phyloP scores from a whole-genome alignment of 2,888 invertebrate species.

The Lasioglossum pauxillum region DNA sequence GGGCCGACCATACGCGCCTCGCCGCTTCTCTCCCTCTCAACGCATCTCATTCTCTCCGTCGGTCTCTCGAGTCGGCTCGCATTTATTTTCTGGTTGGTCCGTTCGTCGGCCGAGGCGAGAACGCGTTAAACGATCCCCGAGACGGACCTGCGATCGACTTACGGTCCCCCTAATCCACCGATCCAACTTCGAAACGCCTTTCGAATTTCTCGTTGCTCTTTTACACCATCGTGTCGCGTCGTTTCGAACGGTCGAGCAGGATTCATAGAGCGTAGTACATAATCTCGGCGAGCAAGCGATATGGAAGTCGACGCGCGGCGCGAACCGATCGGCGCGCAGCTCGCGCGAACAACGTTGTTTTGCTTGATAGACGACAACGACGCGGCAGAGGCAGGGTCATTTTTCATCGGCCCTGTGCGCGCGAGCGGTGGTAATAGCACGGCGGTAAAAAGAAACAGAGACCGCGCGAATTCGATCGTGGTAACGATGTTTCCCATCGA shows the following conservation, averaged over 20 bases:
- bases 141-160: neutral
- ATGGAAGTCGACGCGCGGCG: neutral
- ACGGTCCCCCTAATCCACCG: constrained; percentile 12
- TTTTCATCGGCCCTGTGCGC: constrained; percentile 24
- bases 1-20: constrained; percentile 12
- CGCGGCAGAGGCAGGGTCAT: neutral
- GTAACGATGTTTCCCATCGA: constrained; percentile 58
- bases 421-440: constrained; percentile 6
- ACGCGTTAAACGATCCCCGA: constrained; percentile 30
- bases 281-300: neutral
- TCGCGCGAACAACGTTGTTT: neutral
- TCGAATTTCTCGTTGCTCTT: constrained; percentile 11
- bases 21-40: neutral
- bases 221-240: neutral
- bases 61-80: constrained; percentile 16
- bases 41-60: neutral
- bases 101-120: constrained; percentile 30
- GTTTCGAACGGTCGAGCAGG: neutral
- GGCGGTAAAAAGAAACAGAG: constrained; percentile 41
- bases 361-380: neutral
- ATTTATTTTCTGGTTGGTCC: constrained; percentile 27
- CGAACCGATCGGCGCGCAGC: neutral
- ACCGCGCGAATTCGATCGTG: constrained; percentile 41
- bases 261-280: neutral
- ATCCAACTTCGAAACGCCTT: neutral